Percentiles rank a stretch among this genome's conserved stretches.
Evolutionary conservation across 2,888 invertebrate genomes (phyloP).

Genomic region (Rhyacophila evoluta): DNA sequence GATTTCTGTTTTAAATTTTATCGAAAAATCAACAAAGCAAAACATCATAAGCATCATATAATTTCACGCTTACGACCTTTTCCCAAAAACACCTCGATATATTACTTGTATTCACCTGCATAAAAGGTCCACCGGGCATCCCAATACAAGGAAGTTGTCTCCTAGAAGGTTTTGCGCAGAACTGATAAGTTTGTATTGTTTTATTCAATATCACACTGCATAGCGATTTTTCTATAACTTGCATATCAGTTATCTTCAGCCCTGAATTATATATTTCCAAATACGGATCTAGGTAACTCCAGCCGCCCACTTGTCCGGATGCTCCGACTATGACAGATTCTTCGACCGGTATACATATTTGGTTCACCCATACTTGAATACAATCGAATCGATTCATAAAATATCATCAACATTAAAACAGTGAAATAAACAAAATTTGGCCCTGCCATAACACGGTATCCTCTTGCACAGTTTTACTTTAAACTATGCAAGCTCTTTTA

Average conservation of each 20-base stretch:
- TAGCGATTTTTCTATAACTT: neutral
- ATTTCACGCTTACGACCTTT: neutral
- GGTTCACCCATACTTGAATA: neutral
- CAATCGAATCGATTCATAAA: too few relatives aligned
- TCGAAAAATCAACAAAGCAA: too few relatives aligned
- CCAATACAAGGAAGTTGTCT: neutral
- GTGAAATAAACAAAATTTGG: too few relatives aligned
- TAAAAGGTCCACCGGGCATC: neutral
- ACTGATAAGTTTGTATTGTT: neutral
- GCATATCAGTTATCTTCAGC: neutral
- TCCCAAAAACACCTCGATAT: too few relatives aligned
- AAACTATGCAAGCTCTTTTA: too few relatives aligned
- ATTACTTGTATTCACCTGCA: neutral
- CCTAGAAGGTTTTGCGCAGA: neutral
- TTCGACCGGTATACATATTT: neutral
- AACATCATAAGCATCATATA: too few relatives aligned
- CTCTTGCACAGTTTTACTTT: too few relatives aligned
- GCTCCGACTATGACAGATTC: neutral
- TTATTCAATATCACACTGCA: neutral
- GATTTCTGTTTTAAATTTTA: too few relatives aligned
- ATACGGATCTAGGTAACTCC: neutral
- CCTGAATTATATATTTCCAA: neutral
- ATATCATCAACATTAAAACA: too few relatives aligned
- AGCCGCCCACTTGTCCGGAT: neutral
- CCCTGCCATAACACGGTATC: too few relatives aligned